Evolutionary conservation across 2,888 invertebrate genomes (phyloP), one percentile per base, ranked within the genome.

Genomic region (Phengaris arion): DNA sequence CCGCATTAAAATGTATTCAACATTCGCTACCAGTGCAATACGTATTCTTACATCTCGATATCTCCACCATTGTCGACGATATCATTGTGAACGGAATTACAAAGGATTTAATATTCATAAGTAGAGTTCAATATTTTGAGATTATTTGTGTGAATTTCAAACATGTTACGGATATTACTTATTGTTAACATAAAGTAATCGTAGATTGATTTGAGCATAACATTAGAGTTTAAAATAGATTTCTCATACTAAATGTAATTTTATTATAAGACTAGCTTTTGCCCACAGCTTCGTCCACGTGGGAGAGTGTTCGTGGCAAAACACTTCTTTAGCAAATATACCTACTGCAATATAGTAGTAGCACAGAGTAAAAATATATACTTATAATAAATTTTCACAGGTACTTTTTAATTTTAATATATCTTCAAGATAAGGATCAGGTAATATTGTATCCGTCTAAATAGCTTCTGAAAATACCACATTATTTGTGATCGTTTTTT

Each of bases 1-100:
- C 75, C 59, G 73, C 54, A 83, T 84, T 85, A 81, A 82, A 80
- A 81, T 79, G 80, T 82, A 83, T 86, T 82, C 83, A 52, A 84
- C 83, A 83, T 84, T 84, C 85, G 78, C 78, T 77, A 78, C 78
- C 74, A 74, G 79, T 77, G 79, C 72, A 78, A 22, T 52, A 51
- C 22, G n/a, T 51, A 52, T 70, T 4, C 5, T 45, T 46, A 54
- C 15, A 6, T 54, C 51, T 72, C 22, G 7, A 72, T 22, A 52
- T 72, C 22, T 54, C 35, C 72, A 72, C 54, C 22, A 72, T 72
- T 72, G 54, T 64, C 35, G 35, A 52, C 51, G 48, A 5, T 52
- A 51, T 5, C 3, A 72, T 72, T 72, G 72, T 72, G 54, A 69
- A 48, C 52, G 72, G 72, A 13, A 72, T 52, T 35, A 72, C 52